Evolutionary conservation across 1,140 invertebrate species (phyloP), one percentile per base, ranked within the genome.

Genomic region (Macrocentrus cingulum): DNA sequence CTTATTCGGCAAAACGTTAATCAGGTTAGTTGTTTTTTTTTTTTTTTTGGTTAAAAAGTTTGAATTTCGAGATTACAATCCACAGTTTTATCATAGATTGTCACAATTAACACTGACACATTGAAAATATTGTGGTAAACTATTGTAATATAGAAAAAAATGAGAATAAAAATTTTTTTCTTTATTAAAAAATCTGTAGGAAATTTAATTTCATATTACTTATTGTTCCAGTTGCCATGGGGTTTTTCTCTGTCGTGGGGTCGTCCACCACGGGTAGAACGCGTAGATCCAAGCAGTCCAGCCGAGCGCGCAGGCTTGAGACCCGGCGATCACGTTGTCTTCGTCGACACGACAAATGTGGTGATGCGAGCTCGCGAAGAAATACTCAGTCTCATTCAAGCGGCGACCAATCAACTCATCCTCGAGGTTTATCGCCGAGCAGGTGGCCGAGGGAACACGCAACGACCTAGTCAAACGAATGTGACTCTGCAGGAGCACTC

Each of bases 221-320:
- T 11, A 15, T 9, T 25, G n/a, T 59, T 60, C 5, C 63, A 80
- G 76, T 45, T 76, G 19, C 69, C 77, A 62, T 79, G 77, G 77
- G 77, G 77, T 44, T 95, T 96, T 79, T 92, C 91, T 2, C 87
- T 96, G n/a, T 88, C 93, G 1, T 95, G 92, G 89, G 92, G 91
- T 1, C 87, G 92, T 68, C 94, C 94, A 13, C 92, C 87, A n/a
- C 84, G 91, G 8, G 88, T 96, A 16, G 92, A 95, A 68, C 80
- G 92, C 53, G 90, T 95, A 1, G 92, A 94, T 64, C 83, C 87
- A 0, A 88, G 88, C 5, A 82, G 89, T n/a, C 87, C 90, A 0
- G 91, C 91, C 2, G 91, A 92, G 48, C 81, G 85, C 1, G 88
- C 90, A 1, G 91, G 91, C 1, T 82, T 94, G 2, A 77, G 86